Base-by-base conservation (phyloP, 2,113 vertebrate genomes). In the Heterotilapia buettikoferi region DNA sequence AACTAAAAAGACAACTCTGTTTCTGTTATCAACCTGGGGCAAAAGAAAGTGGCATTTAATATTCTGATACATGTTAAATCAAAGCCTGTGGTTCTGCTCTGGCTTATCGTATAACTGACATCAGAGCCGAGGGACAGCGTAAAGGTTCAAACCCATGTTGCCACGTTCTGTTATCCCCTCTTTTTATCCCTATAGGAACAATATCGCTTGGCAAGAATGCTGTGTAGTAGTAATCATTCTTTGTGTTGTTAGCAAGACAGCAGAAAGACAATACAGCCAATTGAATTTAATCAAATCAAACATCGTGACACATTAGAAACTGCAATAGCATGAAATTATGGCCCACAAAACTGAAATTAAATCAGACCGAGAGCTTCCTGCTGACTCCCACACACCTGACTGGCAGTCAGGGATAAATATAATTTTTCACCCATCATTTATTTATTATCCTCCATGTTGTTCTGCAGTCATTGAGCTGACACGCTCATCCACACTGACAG, bases 351-450 rank as follows among this genome's bases (percentile, higher is more conserved):
- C n/a, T 79, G 61, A 90, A 89, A 88, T 88, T 9, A 84, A 90
- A 91, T 84, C 82, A 61, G 80, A 80, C 63, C 1, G 7, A 21
- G 47, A 80, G 63, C 54, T 52, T 88, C 81, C 38, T 66, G 87
- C 88, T 57, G 87, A 89, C 84, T 71, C 53, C 45, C 61, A 79
- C 86, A 82, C 88, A 88, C 88, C 85, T 82, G 78, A 76, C 86
- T 82, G 79, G 11, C 78, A 79, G 78, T 89, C 84, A 12, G 79
- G 85, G 79, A 86, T 86, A 86, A 93, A 92, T 86, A 85, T 80
- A 82, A 87, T 85, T 90, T 68, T 84, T 88, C 80, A 87, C 82
- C 66, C 82, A 89, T 90, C 89, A 88, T 92, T 91, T 92, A 91
- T 92, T 92, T 91, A 88, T 88, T 19, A 82, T 89, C 61, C 68